Conservation (phyloP, 2,113 vertebrate species). For the Trematomus loennbergii region DNA sequence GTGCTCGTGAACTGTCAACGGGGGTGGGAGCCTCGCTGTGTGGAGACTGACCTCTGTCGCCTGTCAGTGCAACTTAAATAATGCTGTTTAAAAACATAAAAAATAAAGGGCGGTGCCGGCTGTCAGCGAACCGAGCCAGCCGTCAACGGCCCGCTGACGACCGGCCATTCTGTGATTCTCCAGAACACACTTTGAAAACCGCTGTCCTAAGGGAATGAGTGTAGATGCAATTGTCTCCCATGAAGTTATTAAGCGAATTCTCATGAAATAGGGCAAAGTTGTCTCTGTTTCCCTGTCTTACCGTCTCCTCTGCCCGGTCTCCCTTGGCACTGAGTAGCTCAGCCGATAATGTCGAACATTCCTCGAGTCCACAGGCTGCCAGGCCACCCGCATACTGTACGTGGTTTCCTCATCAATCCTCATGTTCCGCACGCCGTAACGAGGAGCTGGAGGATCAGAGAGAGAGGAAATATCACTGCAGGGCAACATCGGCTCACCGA, state of each 20-base stretch:
- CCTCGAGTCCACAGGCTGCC: conserved; percentile 86
- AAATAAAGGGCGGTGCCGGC: too few relatives aligned
- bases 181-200: too few relatives aligned
- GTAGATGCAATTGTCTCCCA: neutral
- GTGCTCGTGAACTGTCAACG: too few relatives aligned
- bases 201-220: neutral
- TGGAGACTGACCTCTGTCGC: too few relatives aligned
- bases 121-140: too few relatives aligned
- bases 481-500: neutral
- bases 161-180: too few relatives aligned
- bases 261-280: neutral
- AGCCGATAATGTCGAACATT: conserved; percentile 88
- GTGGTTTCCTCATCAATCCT: conserved; percentile 90
- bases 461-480: neutral
- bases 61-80: too few relatives aligned
- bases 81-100: too few relatives aligned
- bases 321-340: conserved; percentile 87
- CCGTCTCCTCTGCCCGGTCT: conserved; percentile 89
- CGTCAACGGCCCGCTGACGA: too few relatives aligned
- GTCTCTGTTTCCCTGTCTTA: conserved; percentile 67
- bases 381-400: conserved; percentile 90
- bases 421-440: conserved; percentile 88
- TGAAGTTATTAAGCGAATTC: neutral
- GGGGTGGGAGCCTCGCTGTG: too few relatives aligned
- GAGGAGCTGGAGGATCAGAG: conserved; percentile 83